A percentile compares a stretch with the other conserved stretches of the same genome.
phyloP scores from a whole-genome alignment of 2,113 vertebrate genomes.

The Myxocyprinus asiaticus region DNA sequence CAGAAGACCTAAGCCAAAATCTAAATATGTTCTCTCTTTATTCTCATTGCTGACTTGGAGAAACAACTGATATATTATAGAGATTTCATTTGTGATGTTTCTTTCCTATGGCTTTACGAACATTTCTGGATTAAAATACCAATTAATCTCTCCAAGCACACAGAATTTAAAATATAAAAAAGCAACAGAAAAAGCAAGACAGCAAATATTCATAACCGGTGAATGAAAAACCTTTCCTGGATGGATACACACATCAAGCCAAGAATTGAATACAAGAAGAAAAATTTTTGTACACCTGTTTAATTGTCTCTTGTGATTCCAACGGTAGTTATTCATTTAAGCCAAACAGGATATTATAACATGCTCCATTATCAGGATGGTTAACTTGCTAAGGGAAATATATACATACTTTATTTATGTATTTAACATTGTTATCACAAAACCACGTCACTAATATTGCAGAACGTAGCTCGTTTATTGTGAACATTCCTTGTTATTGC shows the following conservation, averaged over 20 bases:
- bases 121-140: constrained; percentile 14
- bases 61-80: background rate
- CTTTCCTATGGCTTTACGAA: constrained; percentile 12
- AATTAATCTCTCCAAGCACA: constrained; percentile 36
- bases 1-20: too few relatives aligned
- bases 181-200: constrained; percentile 9
- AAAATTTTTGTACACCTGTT: background rate
- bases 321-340: constrained; percentile 39
- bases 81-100: background rate
- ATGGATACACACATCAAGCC: constrained; percentile 18
- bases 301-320: constrained; percentile 9
- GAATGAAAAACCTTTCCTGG: background rate
- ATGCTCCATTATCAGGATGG: background rate
- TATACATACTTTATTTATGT: constrained; percentile 29
- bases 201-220: constrained; percentile 20
- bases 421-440: constrained; percentile 34
- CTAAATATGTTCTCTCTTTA: too few relatives aligned
- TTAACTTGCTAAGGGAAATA: constrained; percentile 30
- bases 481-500: constrained; percentile 8
- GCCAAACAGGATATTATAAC: constrained; percentile 43
- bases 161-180: constrained; percentile 20
- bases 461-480: background rate
- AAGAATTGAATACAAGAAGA: background rate
- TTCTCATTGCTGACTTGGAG: too few relatives aligned
- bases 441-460: constrained; percentile 4